phyloP scores from a whole-genome alignment of 2,888 invertebrate species.

The Oscheius sp. region DNA sequence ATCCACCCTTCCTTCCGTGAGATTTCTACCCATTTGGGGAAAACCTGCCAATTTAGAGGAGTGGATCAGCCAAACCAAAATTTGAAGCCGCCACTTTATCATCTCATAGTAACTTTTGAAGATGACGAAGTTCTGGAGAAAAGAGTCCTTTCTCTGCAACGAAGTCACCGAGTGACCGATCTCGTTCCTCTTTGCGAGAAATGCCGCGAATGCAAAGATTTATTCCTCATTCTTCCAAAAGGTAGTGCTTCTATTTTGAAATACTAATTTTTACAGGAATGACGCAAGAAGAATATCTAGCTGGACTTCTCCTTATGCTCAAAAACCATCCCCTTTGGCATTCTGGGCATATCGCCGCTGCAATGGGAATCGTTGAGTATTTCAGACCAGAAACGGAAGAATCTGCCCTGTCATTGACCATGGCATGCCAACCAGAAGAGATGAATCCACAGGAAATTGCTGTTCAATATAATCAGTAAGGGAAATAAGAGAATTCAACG shows the following conservation, averaged over 20 bases:
- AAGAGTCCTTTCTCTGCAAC: slow-evolving; percentile 44
- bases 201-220: slow-evolving; percentile 52
- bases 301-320: slow-evolving; percentile 43
- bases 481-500: not conserved
- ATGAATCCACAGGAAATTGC: not conserved
- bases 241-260: not conserved
- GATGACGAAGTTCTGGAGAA: slow-evolving; percentile 37
- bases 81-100: slow-evolving; percentile 37
- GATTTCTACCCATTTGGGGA: no score
- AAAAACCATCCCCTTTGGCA: slow-evolving; percentile 56
- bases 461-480: slow-evolving; percentile 31
- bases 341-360: slow-evolving; percentile 48
- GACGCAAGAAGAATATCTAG: slow-evolving; percentile 42
- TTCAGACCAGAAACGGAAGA: slow-evolving; percentile 24
- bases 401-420: not conserved
- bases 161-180: slow-evolving; percentile 52
- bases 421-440: not conserved
- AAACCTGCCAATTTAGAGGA: no score
- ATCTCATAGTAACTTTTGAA: slow-evolving; percentile 46
- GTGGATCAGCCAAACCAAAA: not conserved
- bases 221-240: slow-evolving; percentile 42
- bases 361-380: slow-evolving; percentile 47
- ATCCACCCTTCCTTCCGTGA: no score
- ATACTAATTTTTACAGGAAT: slow-evolving; percentile 10
- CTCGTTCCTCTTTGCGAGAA: slow-evolving; percentile 53